These are phyloP conservation scores for Sciurus niger DNA, from an alignment of 2,113 vertebrate species.

Conservation along the genomic window DNA sequence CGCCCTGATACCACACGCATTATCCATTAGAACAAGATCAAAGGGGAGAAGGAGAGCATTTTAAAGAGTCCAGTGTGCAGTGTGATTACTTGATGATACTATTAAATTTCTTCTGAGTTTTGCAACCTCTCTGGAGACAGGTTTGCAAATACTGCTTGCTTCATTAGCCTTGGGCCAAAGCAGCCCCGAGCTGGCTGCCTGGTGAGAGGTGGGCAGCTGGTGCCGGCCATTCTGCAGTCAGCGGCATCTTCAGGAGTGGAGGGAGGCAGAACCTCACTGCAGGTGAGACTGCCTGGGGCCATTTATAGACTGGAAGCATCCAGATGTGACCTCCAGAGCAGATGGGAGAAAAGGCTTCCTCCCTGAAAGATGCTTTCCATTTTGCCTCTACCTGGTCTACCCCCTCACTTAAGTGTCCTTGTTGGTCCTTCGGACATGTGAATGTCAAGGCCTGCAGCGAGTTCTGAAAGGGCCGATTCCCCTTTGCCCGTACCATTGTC, in stretches of 20 bases:
- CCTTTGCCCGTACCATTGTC: not conserved
- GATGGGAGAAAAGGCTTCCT: not conserved
- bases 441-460: not conserved
- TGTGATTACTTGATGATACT: conserved; percentile 55
- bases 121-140: conserved; percentile 49
- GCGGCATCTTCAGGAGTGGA: not conserved
- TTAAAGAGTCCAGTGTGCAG: conserved; percentile 38
- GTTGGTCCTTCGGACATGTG: not conserved
- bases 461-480: not conserved
- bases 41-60: conserved; percentile 49
- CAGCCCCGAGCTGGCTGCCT: not conserved
- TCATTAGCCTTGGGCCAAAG: conserved; percentile 43
- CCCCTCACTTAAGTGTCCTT: not conserved
- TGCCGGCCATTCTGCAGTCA: not conserved
- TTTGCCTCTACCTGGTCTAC: not conserved
- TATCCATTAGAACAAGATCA: conserved; percentile 70
- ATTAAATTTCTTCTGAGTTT: conserved; percentile 65
- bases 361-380: not conserved
- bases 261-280: not conserved
- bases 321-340: not conserved
- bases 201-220: not conserved
- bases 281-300: not conserved
- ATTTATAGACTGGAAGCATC: not conserved
- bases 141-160: not conserved
- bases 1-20: conserved; percentile 23